Evolutionary conservation across 1,140 invertebrate genomes (phyloP).

Genomic region (Heliconius hermathena): DNA sequence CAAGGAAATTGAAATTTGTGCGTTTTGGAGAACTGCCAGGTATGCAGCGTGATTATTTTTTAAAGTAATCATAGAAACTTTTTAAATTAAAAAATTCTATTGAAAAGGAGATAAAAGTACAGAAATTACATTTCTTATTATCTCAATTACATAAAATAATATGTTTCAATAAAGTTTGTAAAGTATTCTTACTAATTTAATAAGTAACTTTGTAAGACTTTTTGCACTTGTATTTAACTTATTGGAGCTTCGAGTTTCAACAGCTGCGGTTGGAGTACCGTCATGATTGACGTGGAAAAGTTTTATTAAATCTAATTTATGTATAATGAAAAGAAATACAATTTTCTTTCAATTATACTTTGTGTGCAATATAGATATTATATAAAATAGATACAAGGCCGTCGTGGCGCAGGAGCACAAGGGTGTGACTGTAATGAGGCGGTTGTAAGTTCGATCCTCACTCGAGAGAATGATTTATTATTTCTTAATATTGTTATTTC

Average conservation of each 20-base stretch:
- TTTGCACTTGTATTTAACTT: constrained; percentile 21
- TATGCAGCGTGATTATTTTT: too few species aligned
- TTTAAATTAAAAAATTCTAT: too few species aligned
- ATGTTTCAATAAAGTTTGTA: constrained; percentile 17
- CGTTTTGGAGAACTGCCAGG: too few species aligned
- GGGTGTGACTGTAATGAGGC: too few species aligned
- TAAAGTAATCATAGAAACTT: too few species aligned
- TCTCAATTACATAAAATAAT: constrained; percentile 16
- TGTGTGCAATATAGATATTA: too few species aligned
- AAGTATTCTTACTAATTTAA: constrained; percentile 29
- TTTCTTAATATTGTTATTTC: too few species aligned
- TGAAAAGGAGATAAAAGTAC: neutral
- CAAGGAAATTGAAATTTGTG: too few species aligned
- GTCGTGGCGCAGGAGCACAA: too few species aligned
- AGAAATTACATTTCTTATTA: neutral
- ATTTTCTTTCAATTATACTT: neutral
- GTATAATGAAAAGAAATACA: neutral
- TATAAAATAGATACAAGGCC: too few species aligned
- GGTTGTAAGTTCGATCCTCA: too few species aligned
- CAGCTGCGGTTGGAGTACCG: constrained; percentile 19
- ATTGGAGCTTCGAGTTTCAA: constrained; percentile 19
- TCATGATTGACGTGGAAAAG: constrained; percentile 17
- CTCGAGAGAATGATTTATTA: too few species aligned
- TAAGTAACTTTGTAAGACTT: constrained; percentile 26
- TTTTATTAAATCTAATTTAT: constrained; percentile 12